These are phyloP conservation scores for Trididemnum clinides DNA, from an alignment of 23 tunicate species.

Conservation along the genomic window DNA sequence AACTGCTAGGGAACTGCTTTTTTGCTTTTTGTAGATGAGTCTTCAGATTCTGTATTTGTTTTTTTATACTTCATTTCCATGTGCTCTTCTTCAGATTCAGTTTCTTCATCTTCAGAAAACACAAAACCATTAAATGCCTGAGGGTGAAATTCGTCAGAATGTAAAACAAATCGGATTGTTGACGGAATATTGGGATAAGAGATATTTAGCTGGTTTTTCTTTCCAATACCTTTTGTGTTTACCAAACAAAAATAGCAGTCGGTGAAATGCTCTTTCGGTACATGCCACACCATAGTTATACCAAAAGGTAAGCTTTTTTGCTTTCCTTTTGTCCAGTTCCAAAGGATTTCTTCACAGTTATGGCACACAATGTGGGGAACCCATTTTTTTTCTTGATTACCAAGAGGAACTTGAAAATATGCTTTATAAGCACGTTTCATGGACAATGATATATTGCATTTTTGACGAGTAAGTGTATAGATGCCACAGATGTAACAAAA, in stretches of 20 bases:
- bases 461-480: neutral
- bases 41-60: neutral
- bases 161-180: neutral
- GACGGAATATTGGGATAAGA: neutral
- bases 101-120: neutral
- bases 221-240: too few relatives aligned
- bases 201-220: too few relatives aligned
- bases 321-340: neutral
- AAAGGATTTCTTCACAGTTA: neutral
- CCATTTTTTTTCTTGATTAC: neutral
- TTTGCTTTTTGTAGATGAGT: neutral
- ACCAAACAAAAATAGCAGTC: neutral
- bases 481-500: neutral
- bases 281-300: too few relatives aligned
- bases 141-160: neutral
- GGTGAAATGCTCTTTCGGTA: neutral
- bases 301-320: neutral
- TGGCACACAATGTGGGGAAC: too few relatives aligned
- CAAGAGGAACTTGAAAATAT: neutral
- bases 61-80: neutral
- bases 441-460: too few relatives aligned
- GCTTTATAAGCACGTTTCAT: neutral
- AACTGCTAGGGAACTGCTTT: too few relatives aligned
- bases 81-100: neutral
- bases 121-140: neutral